Conservation (phyloP, 1,140 invertebrate species). For the Cotesia glomerata region DNA sequence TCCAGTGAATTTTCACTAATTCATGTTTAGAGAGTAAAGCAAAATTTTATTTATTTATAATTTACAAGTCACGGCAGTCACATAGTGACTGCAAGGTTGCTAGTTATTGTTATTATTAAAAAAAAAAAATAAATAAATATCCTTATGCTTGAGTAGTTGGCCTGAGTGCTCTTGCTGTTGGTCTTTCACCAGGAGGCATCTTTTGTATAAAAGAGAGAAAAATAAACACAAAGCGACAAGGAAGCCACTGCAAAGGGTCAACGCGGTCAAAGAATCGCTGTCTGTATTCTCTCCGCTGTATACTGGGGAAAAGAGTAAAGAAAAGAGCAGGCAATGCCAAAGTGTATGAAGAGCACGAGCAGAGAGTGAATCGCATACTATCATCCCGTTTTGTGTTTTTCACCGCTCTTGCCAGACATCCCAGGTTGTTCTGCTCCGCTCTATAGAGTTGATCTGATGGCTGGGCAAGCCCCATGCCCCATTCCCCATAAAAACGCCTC, state of each 20-base stretch:
- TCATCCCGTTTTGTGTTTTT: conserved; percentile 20
- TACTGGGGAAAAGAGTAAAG: not conserved
- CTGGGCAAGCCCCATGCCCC: too few species aligned
- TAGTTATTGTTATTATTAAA: too few species aligned
- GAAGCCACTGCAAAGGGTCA: conserved; percentile 20
- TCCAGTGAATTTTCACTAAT: too few species aligned
- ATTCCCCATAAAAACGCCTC: too few species aligned
- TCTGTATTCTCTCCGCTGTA: too few species aligned
- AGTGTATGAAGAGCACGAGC: not conserved
- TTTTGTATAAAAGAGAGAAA: not conserved
- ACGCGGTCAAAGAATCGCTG: conserved; percentile 13
- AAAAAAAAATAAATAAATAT: too few species aligned
- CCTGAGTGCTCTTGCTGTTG: not conserved
- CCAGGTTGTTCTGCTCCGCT: not conserved
- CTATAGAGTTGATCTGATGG: too few species aligned
- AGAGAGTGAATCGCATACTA: conserved; percentile 7
- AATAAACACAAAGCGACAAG: conserved; percentile 20
- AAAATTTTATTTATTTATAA: too few species aligned
- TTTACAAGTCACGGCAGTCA: too few species aligned
- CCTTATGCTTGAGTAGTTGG: not conserved
- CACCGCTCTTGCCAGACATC: conserved; percentile 3
- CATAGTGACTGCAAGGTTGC: too few species aligned
- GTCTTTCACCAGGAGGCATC: not conserved
- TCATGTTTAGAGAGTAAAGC: too few species aligned
- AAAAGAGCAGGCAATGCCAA: not conserved